A percentile compares a stretch with the other conserved stretches of the same genome.
These are phyloP conservation scores for Myiozetetes cayanensis DNA, from an alignment of 2,113 vertebrate species.

Conservation along the genomic window DNA sequence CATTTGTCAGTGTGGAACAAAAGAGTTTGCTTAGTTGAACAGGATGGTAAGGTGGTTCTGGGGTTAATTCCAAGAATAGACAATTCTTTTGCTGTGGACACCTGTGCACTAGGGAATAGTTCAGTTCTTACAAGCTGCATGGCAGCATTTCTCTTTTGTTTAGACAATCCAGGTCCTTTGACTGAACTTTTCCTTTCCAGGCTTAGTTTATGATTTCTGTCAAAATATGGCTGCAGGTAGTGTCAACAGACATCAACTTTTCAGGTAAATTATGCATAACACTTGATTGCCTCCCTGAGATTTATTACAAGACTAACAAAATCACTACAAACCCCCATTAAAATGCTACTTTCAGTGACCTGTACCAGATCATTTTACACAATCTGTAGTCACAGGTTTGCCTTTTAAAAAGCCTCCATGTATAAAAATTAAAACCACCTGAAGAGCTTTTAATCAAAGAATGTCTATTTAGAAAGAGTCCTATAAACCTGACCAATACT, in stretches of 20 bases:
- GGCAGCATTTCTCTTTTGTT: neutral
- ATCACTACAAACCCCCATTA: neutral
- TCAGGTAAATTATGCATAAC: neutral
- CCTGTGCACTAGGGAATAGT: neutral
- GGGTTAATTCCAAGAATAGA: neutral
- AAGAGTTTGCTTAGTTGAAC: neutral
- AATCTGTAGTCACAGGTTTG: neutral
- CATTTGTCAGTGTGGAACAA: fast-evolving
- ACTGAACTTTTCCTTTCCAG: neutral
- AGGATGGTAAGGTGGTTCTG: fast-evolving
- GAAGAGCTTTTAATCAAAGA: neutral
- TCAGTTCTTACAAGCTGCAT: neutral
- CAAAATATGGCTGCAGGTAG: neutral
- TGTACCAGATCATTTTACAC: neutral
- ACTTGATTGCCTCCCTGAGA: neutral
- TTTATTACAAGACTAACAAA: neutral
- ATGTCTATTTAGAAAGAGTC: neutral
- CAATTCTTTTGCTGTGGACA: neutral
- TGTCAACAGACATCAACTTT: neutral
- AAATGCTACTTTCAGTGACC: neutral
- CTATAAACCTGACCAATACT: neutral
- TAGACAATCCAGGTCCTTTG: neutral
- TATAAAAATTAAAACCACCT: neutral
- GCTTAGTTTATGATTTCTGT: neutral
- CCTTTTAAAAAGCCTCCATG: neutral